Evolutionary conservation across 2,797 vertebrate species (phyloP), one percentile per base, ranked within the genome.

Genomic region (Allobates femoralis): DNA sequence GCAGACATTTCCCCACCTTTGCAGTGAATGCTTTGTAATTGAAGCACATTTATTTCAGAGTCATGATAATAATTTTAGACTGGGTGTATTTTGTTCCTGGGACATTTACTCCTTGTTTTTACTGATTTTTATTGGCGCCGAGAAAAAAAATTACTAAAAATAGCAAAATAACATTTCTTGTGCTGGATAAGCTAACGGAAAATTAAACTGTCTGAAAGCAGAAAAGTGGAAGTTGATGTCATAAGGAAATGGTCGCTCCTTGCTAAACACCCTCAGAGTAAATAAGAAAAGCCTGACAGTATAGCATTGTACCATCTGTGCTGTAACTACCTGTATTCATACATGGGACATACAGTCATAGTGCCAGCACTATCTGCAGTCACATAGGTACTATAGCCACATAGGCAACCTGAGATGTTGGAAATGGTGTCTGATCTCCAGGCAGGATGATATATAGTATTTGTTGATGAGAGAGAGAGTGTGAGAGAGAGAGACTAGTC

Each of bases 31-130:
- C n/a, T 46, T 81, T 53, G 46, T 32, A 58, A 41, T 5, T 55
- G 66, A 51, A 46, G 66, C 73, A 28, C 41, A 73, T 83, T 82
- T 69, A 41, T 73, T 26, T 34, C 26, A 46, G 53, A 23, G 16
- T 30, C 53, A 26, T n/a, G 66, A 12, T 82, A 37, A 74, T 74
- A 83, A 73, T 83, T 83, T 83, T 83, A 74, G 67, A 30, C 67
- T 58, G 81, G 53, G 81, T 41, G 53, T 73, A 74, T 83, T 83
- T 60, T 58, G 64, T 67, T 34, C n/a, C 66, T n/a, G 64, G 46
- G 46, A 71, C 12, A 26, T 26, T 80, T 80, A 50, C 53, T 14
- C 12, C 58, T 55, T 82, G 66, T 71, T 82, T 82, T 82, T 26
- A 71, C 30, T 55, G 50, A 56, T 16, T 71, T 79, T 64, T 21